These are phyloP conservation scores for Cettia cetti DNA, from an alignment of 2,113 vertebrate genomes.

Conservation along the genomic window DNA sequence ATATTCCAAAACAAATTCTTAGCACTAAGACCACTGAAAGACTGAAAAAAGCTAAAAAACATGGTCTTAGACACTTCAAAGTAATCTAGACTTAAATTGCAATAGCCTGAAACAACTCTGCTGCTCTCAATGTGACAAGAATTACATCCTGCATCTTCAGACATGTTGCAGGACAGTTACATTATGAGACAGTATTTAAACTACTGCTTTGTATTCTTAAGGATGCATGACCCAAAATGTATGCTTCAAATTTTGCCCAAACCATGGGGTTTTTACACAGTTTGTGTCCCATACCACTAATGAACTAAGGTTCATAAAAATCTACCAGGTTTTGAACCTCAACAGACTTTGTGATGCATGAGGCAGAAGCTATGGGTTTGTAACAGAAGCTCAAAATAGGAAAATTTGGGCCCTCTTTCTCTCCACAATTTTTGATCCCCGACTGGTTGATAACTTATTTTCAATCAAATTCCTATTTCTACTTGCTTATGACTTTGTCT, in stretches of 20 bases:
- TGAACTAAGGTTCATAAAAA: not conserved
- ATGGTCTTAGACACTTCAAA: not conserved
- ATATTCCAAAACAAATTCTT: conserved; percentile 16
- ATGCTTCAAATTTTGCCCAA: not conserved
- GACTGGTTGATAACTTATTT: not conserved
- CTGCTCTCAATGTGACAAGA: not conserved
- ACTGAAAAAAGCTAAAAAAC: not conserved
- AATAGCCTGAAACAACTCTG: conserved; percentile 21
- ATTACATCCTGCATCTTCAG: conserved; percentile 18
- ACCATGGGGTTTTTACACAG: rapidly evolving
- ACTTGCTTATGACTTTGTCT: not conserved
- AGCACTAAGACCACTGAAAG: not conserved
- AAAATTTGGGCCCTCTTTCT: not conserved
- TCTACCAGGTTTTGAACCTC: not conserved
- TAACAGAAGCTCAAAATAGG: not conserved
- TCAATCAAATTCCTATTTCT: not conserved
- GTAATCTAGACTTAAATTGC: not conserved
- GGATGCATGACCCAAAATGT: not conserved
- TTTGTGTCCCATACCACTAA: not conserved
- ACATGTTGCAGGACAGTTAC: not conserved
- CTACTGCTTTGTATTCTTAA: not conserved
- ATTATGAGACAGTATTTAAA: not conserved
- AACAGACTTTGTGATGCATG: not conserved
- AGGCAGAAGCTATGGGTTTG: not conserved
- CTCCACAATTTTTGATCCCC: not conserved